phyloP scores from a whole-genome alignment of 2,888 invertebrate species.

The Spodoptera littoralis region DNA sequence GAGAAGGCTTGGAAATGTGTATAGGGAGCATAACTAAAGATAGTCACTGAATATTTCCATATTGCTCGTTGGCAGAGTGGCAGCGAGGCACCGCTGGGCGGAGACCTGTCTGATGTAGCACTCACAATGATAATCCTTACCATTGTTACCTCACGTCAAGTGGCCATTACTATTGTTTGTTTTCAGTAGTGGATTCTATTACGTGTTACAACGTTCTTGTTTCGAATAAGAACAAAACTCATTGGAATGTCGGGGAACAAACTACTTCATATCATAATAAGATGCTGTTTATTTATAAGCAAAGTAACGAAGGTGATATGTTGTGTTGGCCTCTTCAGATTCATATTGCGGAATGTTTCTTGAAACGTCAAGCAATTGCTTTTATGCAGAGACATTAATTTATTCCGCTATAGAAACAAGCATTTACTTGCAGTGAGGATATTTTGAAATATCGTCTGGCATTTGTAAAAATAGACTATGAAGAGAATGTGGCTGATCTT shows the following conservation, averaged over 20 bases:
- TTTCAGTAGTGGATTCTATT: slow-evolving; percentile 71
- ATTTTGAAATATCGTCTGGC: slow-evolving; percentile 22
- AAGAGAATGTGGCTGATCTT: not conserved
- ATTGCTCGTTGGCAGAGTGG: slow-evolving; percentile 59
- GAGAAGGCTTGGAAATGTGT: slow-evolving; percentile 43
- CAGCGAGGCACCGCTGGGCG: slow-evolving; percentile 67
- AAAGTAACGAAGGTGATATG: slow-evolving; percentile 11
- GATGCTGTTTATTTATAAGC: slow-evolving; percentile 22
- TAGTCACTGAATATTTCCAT: slow-evolving; percentile 67
- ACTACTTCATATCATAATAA: slow-evolving; percentile 16
- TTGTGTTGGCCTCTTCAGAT: slow-evolving; percentile 35
- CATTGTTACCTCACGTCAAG: slow-evolving; percentile 76
- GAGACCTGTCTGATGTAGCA: slow-evolving; percentile 67
- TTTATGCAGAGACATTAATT: slow-evolving; percentile 34
- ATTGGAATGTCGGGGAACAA: slow-evolving; percentile 24
- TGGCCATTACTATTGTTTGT: slow-evolving; percentile 75
- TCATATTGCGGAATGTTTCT: slow-evolving; percentile 35
- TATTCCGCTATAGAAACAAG: slow-evolving; percentile 43
- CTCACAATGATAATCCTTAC: slow-evolving; percentile 72
- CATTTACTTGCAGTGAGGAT: slow-evolving; percentile 14
- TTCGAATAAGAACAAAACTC: slow-evolving; percentile 41
- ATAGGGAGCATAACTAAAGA: slow-evolving; percentile 50
- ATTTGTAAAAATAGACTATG: not conserved
- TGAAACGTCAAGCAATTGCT: slow-evolving; percentile 26
- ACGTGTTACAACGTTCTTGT: slow-evolving; percentile 32